phyloP scores from a whole-genome alignment of 2,113 vertebrate genomes.

The Nipponia nippon region DNA sequence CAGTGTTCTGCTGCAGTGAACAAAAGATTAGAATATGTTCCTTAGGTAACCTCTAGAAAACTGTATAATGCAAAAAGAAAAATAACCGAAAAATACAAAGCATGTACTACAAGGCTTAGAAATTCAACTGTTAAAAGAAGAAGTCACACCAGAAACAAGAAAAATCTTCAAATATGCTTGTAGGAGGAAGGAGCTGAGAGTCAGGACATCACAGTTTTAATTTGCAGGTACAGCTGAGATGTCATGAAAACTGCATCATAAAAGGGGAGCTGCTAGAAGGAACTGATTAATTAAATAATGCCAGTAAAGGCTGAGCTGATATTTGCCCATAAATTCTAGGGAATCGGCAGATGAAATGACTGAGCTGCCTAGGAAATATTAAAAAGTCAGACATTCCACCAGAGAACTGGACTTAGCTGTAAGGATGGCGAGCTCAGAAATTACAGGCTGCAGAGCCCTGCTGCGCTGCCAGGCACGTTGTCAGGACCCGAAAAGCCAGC shows the following conservation, averaged over 20 bases:
- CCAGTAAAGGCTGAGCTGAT: background rate
- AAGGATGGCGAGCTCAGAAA: accelerated
- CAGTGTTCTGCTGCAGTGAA: background rate
- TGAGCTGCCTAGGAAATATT: background rate
- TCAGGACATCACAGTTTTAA: background rate
- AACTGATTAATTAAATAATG: background rate
- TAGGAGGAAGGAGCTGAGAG: background rate
- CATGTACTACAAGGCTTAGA: background rate
- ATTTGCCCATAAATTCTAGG: background rate
- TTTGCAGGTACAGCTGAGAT: background rate
- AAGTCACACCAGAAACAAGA: background rate
- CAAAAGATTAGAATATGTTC: background rate
- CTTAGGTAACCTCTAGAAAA: background rate
- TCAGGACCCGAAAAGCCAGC: background rate
- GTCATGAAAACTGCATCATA: background rate
- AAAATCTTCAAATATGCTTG: background rate
- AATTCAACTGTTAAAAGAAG: background rate
- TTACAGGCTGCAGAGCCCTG: background rate
- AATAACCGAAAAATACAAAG: background rate
- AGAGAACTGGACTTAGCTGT: background rate
- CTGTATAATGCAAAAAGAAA: background rate
- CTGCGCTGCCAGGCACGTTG: background rate
- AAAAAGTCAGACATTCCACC: background rate
- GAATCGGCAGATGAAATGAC: background rate
- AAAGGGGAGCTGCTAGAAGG: background rate